A percentile compares a stretch with the other conserved stretches of the same genome.
phyloP scores from a whole-genome alignment of 2,797 vertebrate genomes.

The Xerus rutilus region DNA sequence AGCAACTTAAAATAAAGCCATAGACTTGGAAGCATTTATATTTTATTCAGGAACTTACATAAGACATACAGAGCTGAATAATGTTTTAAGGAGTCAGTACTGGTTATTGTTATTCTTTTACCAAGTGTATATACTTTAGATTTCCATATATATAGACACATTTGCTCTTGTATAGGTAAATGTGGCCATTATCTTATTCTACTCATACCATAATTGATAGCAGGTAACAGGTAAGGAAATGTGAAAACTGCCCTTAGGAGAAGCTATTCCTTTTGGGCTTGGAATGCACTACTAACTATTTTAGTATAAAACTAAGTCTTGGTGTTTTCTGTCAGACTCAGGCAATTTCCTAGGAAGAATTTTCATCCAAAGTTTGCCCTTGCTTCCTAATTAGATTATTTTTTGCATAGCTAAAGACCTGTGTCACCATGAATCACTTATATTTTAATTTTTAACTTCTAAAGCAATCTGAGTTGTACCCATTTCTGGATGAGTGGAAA shows the following conservation, averaged over 20 bases:
- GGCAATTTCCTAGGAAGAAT: constrained; percentile 67
- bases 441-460: constrained; percentile 64
- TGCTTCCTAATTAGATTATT: constrained; percentile 74
- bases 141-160: constrained; percentile 15
- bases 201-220: not conserved
- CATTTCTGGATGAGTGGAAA: constrained; percentile 62
- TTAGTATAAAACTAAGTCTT: constrained; percentile 70
- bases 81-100: not conserved
- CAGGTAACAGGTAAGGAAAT: constrained; percentile 54
- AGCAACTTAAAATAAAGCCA: constrained; percentile 49
- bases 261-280: constrained; percentile 52
- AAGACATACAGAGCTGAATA: not conserved
- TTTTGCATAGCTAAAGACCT: constrained; percentile 62
- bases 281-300: constrained; percentile 53
- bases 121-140: not conserved
- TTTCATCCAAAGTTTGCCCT: constrained; percentile 68
- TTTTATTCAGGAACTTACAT: constrained; percentile 39
- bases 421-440: constrained; percentile 65
- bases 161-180: constrained; percentile 49
- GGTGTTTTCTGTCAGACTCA: constrained; percentile 72
- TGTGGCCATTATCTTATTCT: constrained; percentile 30
- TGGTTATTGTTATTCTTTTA: constrained; percentile 32
- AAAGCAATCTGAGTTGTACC: constrained; percentile 73
- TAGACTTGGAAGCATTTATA: constrained; percentile 37
- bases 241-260: constrained; percentile 6